Base-by-base conservation (phyloP, 2,797 vertebrate genomes). In the Ambastaia sidthimunki region DNA sequence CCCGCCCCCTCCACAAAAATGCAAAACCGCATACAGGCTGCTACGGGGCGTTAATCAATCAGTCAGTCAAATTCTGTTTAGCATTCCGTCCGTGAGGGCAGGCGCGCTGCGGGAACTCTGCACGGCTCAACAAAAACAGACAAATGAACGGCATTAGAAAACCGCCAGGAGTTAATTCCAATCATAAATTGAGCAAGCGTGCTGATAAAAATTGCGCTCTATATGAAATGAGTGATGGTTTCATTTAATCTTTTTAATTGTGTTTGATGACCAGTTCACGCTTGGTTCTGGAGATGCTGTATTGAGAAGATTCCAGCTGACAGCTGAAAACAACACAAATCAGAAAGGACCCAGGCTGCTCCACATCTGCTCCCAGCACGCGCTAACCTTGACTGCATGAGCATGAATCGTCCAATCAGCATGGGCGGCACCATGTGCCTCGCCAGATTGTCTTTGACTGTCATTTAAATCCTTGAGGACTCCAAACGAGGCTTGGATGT, bases 241-340 rank as follows among this genome's bases (percentile, higher is more conserved):
- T 80, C 59, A 84, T 85, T 88, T 80, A 76, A 82, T 84, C 60
- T 88, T 86, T 71, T 78, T 87, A 88, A 89, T 90, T 87, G 78
- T 89, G 85, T 84, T 87, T 74, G 80, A 86, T 74, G 86, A 86
- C 71, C 77, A 48, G 71, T 86, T 88, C 72, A 79, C 72, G 65
- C 75, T 76, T 68, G 50, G 63, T 76, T 76, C 74, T 79, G 73
- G 74, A 15, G 21, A 65, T 65, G 68, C 66, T 77, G 57, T 76
- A 80, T 78, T 78, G 37, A 78, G 52, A 79, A 87, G 83, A 83
- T 86, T 74, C 65, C 62, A 18, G 62, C 16, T 83, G 89, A 83
- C 87, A 86, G 78, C 79, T 76, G 62, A 82, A 80, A 86, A 83
- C 79, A 80, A 72, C 84, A 78, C 85, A 66, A 72, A 52, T 78